Conservation (phyloP, 1,140 invertebrate species). For the Euborellia annulipes region DNA sequence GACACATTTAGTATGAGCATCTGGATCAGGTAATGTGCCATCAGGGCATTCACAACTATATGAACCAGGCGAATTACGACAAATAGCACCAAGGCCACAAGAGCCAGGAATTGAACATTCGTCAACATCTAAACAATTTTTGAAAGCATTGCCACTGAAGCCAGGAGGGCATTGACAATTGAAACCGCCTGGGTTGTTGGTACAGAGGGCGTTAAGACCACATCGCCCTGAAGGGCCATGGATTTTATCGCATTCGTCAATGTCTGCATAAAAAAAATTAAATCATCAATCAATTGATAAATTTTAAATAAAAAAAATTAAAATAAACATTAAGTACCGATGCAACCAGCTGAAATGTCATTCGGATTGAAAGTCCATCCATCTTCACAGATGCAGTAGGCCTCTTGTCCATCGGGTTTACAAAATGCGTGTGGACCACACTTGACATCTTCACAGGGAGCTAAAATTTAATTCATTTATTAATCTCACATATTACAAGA, state of each 20-base stretch:
- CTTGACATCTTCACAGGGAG: slow-evolving; percentile 78
- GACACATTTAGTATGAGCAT: slow-evolving; percentile 57
- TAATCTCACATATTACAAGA: background rate
- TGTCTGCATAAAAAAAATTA: slow-evolving; percentile 39
- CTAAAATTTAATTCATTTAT: slow-evolving; percentile 25
- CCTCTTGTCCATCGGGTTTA: slow-evolving; percentile 72
- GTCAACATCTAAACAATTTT: slow-evolving; percentile 47
- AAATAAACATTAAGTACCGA: too few species aligned
- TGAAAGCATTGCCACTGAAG: slow-evolving; percentile 60
- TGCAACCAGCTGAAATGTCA: slow-evolving; percentile 74
- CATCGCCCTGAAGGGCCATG: slow-evolving; percentile 66
- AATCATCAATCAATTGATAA: slow-evolving; percentile 11
- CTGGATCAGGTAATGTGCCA: slow-evolving; percentile 64
- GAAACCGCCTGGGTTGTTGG: slow-evolving; percentile 61
- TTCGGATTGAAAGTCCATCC: slow-evolving; percentile 84
- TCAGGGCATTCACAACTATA: slow-evolving; percentile 67
- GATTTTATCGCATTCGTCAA: slow-evolving; percentile 76
- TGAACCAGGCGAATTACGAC: slow-evolving; percentile 58
- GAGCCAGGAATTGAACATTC: slow-evolving; percentile 50
- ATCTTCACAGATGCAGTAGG: slow-evolving; percentile 82
- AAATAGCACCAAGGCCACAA: slow-evolving; percentile 66
- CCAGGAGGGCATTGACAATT: slow-evolving; percentile 63
- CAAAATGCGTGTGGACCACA: slow-evolving; percentile 79
- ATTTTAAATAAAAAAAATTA: too few species aligned
- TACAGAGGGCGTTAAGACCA: slow-evolving; percentile 67